Conservation (phyloP, 2,113 vertebrate species). For the Mionectes macconnelli region DNA sequence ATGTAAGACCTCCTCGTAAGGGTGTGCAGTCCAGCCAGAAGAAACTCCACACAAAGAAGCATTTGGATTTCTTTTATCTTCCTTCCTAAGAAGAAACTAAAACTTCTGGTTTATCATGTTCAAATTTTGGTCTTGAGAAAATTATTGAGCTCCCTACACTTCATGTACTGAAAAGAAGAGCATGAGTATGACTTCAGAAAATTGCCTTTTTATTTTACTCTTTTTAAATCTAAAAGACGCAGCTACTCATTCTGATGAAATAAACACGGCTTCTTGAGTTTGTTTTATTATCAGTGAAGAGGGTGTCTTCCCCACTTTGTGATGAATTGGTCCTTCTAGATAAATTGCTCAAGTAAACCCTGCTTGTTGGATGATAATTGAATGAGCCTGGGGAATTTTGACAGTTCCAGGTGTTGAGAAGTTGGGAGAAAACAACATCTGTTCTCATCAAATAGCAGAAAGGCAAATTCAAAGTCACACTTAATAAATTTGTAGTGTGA, state of each 20-base stretch:
- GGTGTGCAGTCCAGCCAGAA: neutral
- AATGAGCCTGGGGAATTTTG: constrained; percentile 37
- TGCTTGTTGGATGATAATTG: constrained; percentile 49
- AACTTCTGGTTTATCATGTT: neutral
- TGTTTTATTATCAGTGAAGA: neutral
- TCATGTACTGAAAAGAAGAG: neutral
- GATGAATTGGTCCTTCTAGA: neutral
- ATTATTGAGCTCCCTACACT: neutral
- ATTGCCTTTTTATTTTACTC: neutral
- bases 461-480: constrained; percentile 44
- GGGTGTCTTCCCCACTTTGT: neutral
- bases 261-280: neutral
- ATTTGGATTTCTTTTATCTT: neutral
- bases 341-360: constrained; percentile 31
- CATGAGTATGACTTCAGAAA: neutral
- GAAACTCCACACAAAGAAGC: neutral
- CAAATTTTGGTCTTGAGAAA: neutral
- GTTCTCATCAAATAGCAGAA: constrained; percentile 55
- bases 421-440: constrained; percentile 60
- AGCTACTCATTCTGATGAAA: neutral
- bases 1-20: neutral
- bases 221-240: neutral
- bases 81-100: neutral
- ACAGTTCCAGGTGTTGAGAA: constrained; percentile 44
- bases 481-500: constrained; percentile 36